Evolutionary conservation across 2,113 vertebrate genomes (phyloP).

Genomic region (Tiliqua scincoides): DNA sequence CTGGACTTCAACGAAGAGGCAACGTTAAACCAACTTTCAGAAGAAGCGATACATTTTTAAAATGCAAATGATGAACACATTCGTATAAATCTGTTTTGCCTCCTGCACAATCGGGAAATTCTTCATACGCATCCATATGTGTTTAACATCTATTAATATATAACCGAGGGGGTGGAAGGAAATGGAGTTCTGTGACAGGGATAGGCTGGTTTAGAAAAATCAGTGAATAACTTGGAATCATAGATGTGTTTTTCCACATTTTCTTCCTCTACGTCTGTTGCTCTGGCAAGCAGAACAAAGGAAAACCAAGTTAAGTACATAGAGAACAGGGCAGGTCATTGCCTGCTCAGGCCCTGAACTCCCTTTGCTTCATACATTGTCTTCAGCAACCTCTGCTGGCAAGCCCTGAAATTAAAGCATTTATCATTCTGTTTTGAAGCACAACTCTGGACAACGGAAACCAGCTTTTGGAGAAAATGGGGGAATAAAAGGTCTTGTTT

Average conservation of each 20-base stretch:
- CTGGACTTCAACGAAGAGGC: not conserved
- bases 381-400: constrained; percentile 3
- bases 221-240: not conserved
- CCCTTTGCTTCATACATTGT: not conserved
- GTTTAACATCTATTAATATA: not conserved
- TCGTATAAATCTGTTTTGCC: not conserved
- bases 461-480: not conserved
- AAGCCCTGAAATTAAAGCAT: constrained; percentile 15
- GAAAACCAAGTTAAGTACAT: not conserved
- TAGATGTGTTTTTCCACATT: not conserved
- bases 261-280: not conserved
- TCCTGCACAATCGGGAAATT: not conserved
- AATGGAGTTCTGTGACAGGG: not conserved
- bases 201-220: not conserved
- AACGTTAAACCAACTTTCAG: not conserved
- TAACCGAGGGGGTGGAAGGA: not conserved
- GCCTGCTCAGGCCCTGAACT: not conserved
- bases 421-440: not conserved
- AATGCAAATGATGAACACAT: not conserved
- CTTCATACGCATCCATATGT: not conserved
- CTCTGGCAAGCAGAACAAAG: not conserved
- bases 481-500: not conserved
- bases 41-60: not conserved
- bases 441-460: not conserved
- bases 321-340: not conserved